Evolutionary conservation across 2,888 invertebrate species (phyloP), one percentile per base, ranked within the genome.

Genomic region (Brenthis hecate): DNA sequence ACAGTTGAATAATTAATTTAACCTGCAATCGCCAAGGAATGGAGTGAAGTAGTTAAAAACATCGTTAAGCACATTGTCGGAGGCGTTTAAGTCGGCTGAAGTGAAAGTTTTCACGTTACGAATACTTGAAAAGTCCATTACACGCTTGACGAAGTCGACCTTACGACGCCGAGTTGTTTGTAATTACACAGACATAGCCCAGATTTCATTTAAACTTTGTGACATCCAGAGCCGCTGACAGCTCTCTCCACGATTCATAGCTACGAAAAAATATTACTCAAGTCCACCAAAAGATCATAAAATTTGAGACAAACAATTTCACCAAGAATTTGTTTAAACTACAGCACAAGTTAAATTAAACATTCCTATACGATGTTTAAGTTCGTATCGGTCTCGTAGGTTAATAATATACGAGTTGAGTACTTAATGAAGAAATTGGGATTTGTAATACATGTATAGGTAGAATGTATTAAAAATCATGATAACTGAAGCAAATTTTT

Each of bases 121-220:
- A 90, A 90, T 90, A 90, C 91, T 91, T 90, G 90, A 86, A 87
- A 91, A 91, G 88, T 91, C 91, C 89, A 91, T 91, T 91, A 91
- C 91, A 89, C 88, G 91, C 85, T 82, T 86, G 87, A 86, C 84
- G 85, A 86, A 80, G 82, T 79, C 84, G 84, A 86, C 88, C 86
- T 87, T 83, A 85, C 83, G 81, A 81, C 83, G 81, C 76, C 77
- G 79, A 85, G 81, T 86, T 89, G 88, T 87, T 89, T 88, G 88
- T 90, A 89, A 91, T 91, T 90, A 89, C 88, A 84, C 80, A 88
- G 87, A 86, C 88, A 86, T 84, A 85, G 87, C 84, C 80, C 81
- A 87, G 88, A 90, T 90, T 89, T 89, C 88, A 87, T 89, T 88
- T 88, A 88, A 89, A 89, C 86, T 89, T 89, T 81, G 86, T 84